Percentiles rank a stretch among this genome's conserved stretches.
Evolutionary conservation across 2,113 vertebrate species (phyloP).

Genomic region (Antidorcas marsupialis): DNA sequence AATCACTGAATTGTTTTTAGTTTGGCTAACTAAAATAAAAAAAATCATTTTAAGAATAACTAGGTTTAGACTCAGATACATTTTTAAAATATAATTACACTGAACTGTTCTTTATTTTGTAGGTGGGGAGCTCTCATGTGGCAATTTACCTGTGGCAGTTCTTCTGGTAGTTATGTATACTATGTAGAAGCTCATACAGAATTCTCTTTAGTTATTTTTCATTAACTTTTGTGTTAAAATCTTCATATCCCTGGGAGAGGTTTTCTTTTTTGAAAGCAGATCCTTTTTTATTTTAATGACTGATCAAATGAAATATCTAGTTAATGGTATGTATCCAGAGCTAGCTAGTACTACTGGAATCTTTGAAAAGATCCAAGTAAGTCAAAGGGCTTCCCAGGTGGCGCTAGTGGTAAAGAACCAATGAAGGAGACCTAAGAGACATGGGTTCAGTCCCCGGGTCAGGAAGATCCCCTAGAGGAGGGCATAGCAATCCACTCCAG

Average conservation of each 20-base stretch:
- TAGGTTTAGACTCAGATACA: not conserved
- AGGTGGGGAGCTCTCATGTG: not conserved
- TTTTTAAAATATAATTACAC: not conserved
- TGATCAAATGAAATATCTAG: not conserved
- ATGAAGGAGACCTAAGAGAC: not conserved
- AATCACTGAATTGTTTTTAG: not conserved
- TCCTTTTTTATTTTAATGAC: not conserved
- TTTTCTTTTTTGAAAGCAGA: not conserved
- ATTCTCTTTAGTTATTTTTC: not conserved
- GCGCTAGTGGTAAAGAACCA: not conserved
- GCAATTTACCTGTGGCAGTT: not conserved
- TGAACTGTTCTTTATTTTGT: not conserved
- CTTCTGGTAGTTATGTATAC: not conserved
- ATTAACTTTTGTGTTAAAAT: not conserved
- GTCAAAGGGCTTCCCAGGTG: not conserved
- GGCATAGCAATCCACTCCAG: not conserved
- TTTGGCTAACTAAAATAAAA: not conserved
- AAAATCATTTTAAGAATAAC: not conserved
- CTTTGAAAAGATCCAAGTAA: not conserved
- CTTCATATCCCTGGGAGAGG: not conserved
- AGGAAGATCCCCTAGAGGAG: not conserved
- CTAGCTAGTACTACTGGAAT: not conserved
- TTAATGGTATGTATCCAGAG: not conserved
- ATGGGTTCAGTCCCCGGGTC: not conserved
- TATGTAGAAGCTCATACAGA: not conserved